A percentile compares a stretch with the other conserved stretches of the same genome.
phyloP scores from a whole-genome alignment of 2,888 invertebrate species.

The Empis livida region DNA sequence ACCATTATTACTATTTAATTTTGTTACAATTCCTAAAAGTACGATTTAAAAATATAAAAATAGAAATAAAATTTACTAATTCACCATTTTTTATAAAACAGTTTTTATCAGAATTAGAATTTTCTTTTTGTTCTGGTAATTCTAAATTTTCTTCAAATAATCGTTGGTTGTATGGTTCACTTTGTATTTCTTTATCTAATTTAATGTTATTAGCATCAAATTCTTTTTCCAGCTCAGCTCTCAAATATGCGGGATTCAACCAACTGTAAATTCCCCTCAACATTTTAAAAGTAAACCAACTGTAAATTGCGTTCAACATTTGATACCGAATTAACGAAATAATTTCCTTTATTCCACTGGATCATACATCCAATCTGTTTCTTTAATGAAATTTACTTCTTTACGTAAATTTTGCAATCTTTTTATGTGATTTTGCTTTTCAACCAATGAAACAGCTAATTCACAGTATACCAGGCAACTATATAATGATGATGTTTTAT shows the following conservation, averaged over 20 bases:
- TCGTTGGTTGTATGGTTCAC: not conserved
- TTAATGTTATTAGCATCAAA: slow-evolving; percentile 36
- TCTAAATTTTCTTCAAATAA: not conserved
- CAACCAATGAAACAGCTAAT: not conserved
- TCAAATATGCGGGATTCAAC: not conserved
- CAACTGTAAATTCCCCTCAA: not conserved
- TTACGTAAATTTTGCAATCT: slow-evolving; percentile 57
- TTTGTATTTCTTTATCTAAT: slow-evolving; percentile 32
- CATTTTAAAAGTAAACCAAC: not conserved
- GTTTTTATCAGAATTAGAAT: slow-evolving; percentile 7
- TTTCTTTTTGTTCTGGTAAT: slow-evolving; percentile 1
- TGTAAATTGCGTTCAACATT: not conserved
- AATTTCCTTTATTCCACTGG: slow-evolving; percentile 42
- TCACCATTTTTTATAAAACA: slow-evolving; percentile 21
- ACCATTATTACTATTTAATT: slow-evolving; percentile 37
- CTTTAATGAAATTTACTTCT: slow-evolving; percentile 63
- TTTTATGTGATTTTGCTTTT: slow-evolving; percentile 47
- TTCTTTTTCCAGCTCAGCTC: slow-evolving; percentile 12
- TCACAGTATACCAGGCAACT: too few relatives aligned
- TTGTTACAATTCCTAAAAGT: slow-evolving; percentile 46
- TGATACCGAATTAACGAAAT: not conserved
- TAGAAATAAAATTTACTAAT: not conserved
- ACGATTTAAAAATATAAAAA: slow-evolving; percentile 16
- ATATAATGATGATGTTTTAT: too few relatives aligned
- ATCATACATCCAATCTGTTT: slow-evolving; percentile 71